phyloP scores from a whole-genome alignment of 2,888 invertebrate species.

The Anagyrus pseudococci region DNA sequence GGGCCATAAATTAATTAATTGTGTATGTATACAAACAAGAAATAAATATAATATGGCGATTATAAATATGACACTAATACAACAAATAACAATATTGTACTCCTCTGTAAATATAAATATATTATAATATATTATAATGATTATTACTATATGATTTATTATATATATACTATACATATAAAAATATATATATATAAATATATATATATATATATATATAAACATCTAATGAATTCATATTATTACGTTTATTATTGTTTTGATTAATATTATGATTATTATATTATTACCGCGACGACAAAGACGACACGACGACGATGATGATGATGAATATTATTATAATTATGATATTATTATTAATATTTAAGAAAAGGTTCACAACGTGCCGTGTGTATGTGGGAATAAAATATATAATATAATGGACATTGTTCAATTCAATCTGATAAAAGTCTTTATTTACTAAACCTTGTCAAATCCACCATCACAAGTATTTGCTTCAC shows the following conservation, averaged over 20 bases:
- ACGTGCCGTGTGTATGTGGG: slow-evolving; percentile 91
- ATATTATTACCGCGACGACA: slow-evolving; percentile 43
- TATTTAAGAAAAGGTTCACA: slow-evolving; percentile 87
- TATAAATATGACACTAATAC: slow-evolving; percentile 58
- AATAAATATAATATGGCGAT: slow-evolving; percentile 59
- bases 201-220: slow-evolving; percentile 51
- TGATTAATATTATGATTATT: slow-evolving; percentile 52
- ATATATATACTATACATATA: slow-evolving; percentile 49
- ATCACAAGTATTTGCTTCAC: no score
- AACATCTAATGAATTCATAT: slow-evolving; percentile 56
- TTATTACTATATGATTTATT: slow-evolving; percentile 61
- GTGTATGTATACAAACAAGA: slow-evolving; percentile 61
- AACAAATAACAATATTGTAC: slow-evolving; percentile 59
- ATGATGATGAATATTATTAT: slow-evolving; percentile 54
- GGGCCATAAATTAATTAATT: slow-evolving; percentile 59
- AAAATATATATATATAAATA: slow-evolving; percentile 49
- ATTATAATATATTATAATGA: slow-evolving; percentile 60
- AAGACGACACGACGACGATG: slow-evolving; percentile 45
- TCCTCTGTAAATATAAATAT: slow-evolving; percentile 62
- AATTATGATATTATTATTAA: slow-evolving; percentile 61
- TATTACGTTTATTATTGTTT: slow-evolving; percentile 58
- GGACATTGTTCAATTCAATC: slow-evolving; percentile 84
- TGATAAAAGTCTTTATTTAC: slow-evolving; percentile 34
- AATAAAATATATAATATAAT: slow-evolving; percentile 80
- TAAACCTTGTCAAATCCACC: no score